A percentile compares a stretch with the other conserved stretches of the same genome.
These are phyloP conservation scores for Murina feae DNA, from an alignment of 2,113 vertebrate species.

Conservation along the genomic window DNA sequence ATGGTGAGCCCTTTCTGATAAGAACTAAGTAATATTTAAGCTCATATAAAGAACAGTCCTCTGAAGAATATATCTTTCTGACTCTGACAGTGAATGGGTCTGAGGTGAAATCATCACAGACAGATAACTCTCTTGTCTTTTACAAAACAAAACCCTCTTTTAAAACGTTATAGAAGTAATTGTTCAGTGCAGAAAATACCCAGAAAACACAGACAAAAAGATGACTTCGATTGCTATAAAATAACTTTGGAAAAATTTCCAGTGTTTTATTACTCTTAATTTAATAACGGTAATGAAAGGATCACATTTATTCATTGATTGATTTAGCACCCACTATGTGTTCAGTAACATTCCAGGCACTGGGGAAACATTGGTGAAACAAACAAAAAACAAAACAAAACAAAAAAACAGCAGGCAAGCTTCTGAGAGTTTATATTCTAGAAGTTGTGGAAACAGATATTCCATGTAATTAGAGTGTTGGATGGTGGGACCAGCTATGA, in stretches of 20 bases:
- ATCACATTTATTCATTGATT: background rate
- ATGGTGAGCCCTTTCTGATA: background rate
- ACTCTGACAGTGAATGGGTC: background rate
- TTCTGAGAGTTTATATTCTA: background rate
- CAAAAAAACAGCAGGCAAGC: background rate
- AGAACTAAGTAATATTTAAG: background rate
- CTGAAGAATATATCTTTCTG: background rate
- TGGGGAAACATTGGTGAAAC: background rate
- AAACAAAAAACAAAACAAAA: too few relatives aligned
- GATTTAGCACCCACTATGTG: background rate
- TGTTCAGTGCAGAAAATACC: background rate
- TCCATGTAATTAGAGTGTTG: background rate
- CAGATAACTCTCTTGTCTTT: background rate
- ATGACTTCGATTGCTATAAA: background rate
- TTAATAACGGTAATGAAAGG: background rate
- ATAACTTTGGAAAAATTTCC: background rate
- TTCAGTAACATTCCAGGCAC: background rate
- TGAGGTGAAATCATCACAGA: background rate
- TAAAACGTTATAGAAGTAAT: background rate
- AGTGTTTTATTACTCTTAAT: background rate
- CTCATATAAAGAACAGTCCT: background rate
- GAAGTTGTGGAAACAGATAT: background rate
- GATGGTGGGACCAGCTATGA: background rate
- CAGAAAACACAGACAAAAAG: background rate
- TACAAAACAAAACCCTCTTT: background rate